phyloP scores from a whole-genome alignment of 2,888 invertebrate species.

The Drosophila mulleri region DNA sequence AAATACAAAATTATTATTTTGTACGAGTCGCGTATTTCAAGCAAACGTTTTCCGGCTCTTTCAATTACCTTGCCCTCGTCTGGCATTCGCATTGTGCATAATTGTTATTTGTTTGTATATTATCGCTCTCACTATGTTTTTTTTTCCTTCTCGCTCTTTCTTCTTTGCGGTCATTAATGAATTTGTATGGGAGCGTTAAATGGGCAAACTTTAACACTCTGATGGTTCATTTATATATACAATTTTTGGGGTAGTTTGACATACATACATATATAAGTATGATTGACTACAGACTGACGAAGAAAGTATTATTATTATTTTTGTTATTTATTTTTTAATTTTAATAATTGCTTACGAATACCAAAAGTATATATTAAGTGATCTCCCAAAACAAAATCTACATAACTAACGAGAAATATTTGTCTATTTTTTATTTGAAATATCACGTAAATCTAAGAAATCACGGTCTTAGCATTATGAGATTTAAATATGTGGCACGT shows the following conservation, averaged over 20 bases:
- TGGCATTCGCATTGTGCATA: conserved; percentile 26
- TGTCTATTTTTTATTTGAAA: not conserved
- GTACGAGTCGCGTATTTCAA: conserved; percentile 55
- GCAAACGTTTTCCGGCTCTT: conserved; percentile 46
- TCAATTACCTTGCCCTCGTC: conserved; percentile 38
- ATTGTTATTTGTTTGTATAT: conserved; percentile 27
- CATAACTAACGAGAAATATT: too few species aligned
- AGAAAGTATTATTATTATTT: too few species aligned
- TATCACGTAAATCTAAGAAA: conserved; percentile 1
- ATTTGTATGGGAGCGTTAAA: conserved; percentile 34
- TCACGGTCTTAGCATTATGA: not conserved
- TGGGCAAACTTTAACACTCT: conserved; percentile 16
- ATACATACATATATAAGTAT: not conserved
- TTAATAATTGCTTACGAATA: too few species aligned
- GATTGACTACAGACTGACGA: too few species aligned
- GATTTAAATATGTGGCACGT: not conserved
- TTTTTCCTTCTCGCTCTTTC: not conserved
- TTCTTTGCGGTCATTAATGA: conserved; percentile 41
- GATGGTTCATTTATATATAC: not conserved
- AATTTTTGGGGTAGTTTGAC: not conserved
- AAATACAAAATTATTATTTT: conserved; percentile 70
- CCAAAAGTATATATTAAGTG: too few species aligned
- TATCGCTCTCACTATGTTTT: not conserved
- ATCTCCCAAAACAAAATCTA: too few species aligned
- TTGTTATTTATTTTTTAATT: too few species aligned